Conservation (phyloP, 2,888 invertebrate genomes). For the Maniola hyperantus region DNA sequence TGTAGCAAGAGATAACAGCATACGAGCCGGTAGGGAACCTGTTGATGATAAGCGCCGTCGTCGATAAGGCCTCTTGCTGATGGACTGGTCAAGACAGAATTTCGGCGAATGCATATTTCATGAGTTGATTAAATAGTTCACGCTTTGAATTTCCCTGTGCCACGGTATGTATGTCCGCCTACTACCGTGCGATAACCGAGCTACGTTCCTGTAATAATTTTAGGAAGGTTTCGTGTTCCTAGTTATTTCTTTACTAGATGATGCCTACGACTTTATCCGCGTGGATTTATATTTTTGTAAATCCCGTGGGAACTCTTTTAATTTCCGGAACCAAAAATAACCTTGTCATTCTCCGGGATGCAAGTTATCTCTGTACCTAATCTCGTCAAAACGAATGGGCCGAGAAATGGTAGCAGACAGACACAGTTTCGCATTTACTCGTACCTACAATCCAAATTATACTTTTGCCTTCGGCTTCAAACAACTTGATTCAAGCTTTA, state of each 20-base stretch:
- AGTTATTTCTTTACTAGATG: constrained; percentile 37
- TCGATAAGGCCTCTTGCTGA: constrained; percentile 76
- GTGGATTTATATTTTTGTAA: neutral
- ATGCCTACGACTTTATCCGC: neutral
- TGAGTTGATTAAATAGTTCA: constrained; percentile 82
- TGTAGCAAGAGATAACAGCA: constrained; percentile 80
- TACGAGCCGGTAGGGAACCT: constrained; percentile 77
- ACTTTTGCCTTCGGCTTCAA: too few relatives aligned
- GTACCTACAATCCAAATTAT: too few relatives aligned
- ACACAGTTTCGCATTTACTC: too few relatives aligned
- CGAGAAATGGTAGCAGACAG: too few relatives aligned
- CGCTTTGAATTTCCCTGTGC: constrained; percentile 64
- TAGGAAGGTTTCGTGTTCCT: constrained; percentile 42
- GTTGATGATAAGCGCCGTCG: constrained; percentile 81
- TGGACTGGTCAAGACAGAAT: constrained; percentile 75
- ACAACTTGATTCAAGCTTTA: too few relatives aligned
- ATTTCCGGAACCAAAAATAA: too few relatives aligned
- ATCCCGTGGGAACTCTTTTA: neutral
- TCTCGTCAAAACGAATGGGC: too few relatives aligned
- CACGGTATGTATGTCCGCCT: constrained; percentile 53
- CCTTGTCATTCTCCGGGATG: too few relatives aligned
- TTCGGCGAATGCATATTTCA: constrained; percentile 81
- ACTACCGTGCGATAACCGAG: constrained; percentile 50
- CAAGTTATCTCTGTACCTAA: too few relatives aligned
- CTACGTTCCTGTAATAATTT: constrained; percentile 51